phyloP scores from a whole-genome alignment of 2,888 invertebrate genomes.

The Drosophila anceps region DNA sequence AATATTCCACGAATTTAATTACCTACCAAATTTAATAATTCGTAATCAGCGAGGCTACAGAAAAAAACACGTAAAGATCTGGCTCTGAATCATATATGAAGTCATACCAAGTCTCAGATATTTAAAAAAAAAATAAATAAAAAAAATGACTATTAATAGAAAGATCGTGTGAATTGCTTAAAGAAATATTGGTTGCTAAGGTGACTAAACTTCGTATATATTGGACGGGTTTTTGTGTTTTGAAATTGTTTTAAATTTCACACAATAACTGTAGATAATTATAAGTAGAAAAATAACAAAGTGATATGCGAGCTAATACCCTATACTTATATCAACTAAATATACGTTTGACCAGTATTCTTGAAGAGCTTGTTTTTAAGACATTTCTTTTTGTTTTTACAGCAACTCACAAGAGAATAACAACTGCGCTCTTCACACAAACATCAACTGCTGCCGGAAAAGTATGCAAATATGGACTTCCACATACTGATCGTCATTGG shows the following conservation, averaged over 20 bases:
- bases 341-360: background rate
- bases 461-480: conserved; percentile 85
- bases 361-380: background rate
- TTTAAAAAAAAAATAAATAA: background rate
- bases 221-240: background rate
- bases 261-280: too few relatives aligned
- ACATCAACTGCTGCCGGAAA: conserved; percentile 44
- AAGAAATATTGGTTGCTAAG: background rate
- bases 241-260: too few relatives aligned
- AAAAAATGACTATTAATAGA: background rate
- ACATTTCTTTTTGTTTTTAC: conserved; percentile 10
- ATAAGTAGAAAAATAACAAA: background rate
- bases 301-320: background rate
- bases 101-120: background rate
- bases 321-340: background rate
- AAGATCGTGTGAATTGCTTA: background rate
- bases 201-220: background rate
- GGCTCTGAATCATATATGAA: conserved; percentile 5
- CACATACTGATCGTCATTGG: conserved; percentile 85
- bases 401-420: conserved; percentile 36
- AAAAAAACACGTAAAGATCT: background rate
- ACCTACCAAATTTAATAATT: background rate
- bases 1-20: background rate
- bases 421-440: conserved; percentile 21
- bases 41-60: background rate